Evolutionary conservation across 2,888 invertebrate genomes (phyloP), one percentile per base, ranked within the genome.

Genomic region (Mactromeris polynyma): DNA sequence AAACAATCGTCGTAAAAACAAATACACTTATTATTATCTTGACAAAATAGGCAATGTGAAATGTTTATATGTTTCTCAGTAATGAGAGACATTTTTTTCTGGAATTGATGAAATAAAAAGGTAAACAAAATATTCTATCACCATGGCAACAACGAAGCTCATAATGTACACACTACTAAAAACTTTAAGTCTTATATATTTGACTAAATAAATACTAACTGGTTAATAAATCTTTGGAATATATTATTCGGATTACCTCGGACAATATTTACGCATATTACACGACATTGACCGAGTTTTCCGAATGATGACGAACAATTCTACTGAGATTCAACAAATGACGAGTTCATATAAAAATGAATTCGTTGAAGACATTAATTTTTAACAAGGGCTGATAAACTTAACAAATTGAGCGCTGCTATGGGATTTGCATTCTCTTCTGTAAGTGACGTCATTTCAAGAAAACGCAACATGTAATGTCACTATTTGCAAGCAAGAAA

Each of bases 311-410:
- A 17, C 46, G 46, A 46, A 2, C 11, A 46, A 46, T 46, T 46
- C n/a, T n/a, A n/a, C n/a, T 64, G 58, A 64, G 58, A 64, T 64
- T 64, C 58, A 64, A 64, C 58, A 64, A 58, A 64, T 64, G 58
- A 64, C 58, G 58, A 64, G 58, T 64, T 64, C 58, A 64, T n/a
- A 26, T 26, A 2, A 64, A 26, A 64, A 64, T 11, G 46, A 46
- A 46, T 46, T 46, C 46, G 46, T 46, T 46, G 58, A 64, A 64
- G n/a, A 64, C 58, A 64, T 64, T 6, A 6, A 42, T n/a, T 2
- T 58, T 19, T 26, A 26, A 64, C 58, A 64, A 64, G 58, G 58
- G 9, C 11, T 26, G 26, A n/a, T 64, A 64, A 64, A 64, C 26
- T 64, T 64, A 64, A 64, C 58, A 64, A 64, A n/a, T n/a, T n/a